Evolutionary conservation across 2,113 vertebrate genomes (phyloP), one percentile per base, ranked within the genome.

Genomic region (Scatophagus argus): DNA sequence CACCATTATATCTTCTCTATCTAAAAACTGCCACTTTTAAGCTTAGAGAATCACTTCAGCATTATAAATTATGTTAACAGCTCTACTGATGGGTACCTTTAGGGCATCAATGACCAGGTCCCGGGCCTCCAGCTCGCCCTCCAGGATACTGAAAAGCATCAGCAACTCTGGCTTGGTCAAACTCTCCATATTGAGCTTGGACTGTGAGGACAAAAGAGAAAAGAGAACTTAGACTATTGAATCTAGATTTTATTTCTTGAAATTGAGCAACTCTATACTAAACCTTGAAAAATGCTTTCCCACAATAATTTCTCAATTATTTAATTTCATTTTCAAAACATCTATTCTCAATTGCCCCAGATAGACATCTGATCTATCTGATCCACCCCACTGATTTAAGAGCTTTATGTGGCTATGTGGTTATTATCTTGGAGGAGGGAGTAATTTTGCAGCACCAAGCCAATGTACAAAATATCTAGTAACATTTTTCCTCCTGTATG

Each of bases 71-170:
- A 21, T 64, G 49, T 54, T 25, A 60, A 17, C 34, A 74, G 66
- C 41, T 86, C 19, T 16, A 13, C 13, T 71, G 47, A 55, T 10
- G 34, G 89, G n/a, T 96, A 99, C 98, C 97, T 97, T 98, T 74
- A 99, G 95, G 76, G 96, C 96, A 87, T 99, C 97, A 60, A 99
- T 99, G 89, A 98, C 97, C 64, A 98, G 93, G 86, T 99, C 98
- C 72, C 96, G 94, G 31, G 98, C 98, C 93, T 99, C 97, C 82
- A 99, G 94, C 80, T 99, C 98, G 84, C 98, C 98, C 84, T 99
- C 98, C 74, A 99, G 95, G 88, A 99, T 95, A 91, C 97, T 98
- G 75, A 99, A 97, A 17, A 99, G 96, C 23, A 96, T 97, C 91
- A 99, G 94, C 82, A 99, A 88, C 88, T 99, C 97, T 62, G 95